Base-by-base conservation (phyloP, 2,113 vertebrate genomes). In the Dolichotis patagonum region DNA sequence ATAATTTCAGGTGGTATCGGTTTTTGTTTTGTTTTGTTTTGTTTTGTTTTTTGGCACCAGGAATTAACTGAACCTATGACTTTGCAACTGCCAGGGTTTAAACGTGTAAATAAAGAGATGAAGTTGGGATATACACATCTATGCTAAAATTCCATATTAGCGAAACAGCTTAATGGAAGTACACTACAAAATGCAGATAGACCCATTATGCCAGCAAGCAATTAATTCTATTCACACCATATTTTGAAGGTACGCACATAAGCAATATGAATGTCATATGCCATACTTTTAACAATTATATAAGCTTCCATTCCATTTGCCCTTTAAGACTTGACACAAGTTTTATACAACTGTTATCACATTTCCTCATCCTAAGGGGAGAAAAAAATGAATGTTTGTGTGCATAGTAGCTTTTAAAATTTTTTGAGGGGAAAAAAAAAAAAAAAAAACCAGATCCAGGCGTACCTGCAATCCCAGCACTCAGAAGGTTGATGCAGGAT, bases 351-450 rank as follows among this genome's bases (percentile, higher is more conserved):
- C 43, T 58, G 77, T 88, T 85, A 41, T 91, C 56, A 81, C 38
- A 78, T 46, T 46, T 10, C 65, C 20, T 65, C 30, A 32, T n/a
- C 77, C 26, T 81, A 22, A 77, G 52, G 81, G 88, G 43, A 93
- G 26, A 95, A 90, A 85, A 69, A n/a, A 95, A 75, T 41, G 73
- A 95, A 75, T 41, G 73, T 30, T 43, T 78, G 3, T 24, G 43
- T 60, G 4, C 41, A 19, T 32, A 43, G 38, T 9, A 52, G 90
- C 67, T 80, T 83, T 41, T 90, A 69, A 91, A 96, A 86, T 35
- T 77, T 77, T 96, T 17, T 88, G 49, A 93, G 58, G 35, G n/a
- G n/a, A n/a, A n/a, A n/a, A n/a, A 93, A 96, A 17, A 86, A 52
- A 86, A 17, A 86, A 17, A n/a, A 10, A 81, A 82, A 85, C 75